Conservation (phyloP, 1,140 invertebrate genomes). For the Saxidomus purpurata region DNA sequence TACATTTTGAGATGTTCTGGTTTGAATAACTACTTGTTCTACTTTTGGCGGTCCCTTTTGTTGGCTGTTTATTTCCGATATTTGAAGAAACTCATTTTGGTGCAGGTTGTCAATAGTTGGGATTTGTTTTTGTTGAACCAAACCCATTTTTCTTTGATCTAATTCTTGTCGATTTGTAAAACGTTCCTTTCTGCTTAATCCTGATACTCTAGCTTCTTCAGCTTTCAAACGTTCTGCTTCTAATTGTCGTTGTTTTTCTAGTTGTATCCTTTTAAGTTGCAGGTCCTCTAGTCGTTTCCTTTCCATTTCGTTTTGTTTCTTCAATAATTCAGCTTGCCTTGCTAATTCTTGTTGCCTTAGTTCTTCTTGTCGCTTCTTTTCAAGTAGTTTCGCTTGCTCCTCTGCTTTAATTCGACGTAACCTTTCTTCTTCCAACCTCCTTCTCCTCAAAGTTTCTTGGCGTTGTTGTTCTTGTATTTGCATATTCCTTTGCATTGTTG, state of each 20-base stretch:
- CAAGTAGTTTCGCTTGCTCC: conserved; percentile 32
- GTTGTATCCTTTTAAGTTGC: background rate
- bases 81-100: background rate
- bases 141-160: background rate
- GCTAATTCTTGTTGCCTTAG: conserved; percentile 20
- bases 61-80: background rate
- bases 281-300: conserved; percentile 10
- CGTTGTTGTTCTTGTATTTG: conserved; percentile 49
- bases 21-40: too few relatives aligned
- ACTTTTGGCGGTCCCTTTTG: background rate
- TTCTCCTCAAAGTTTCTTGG: conserved; percentile 2
- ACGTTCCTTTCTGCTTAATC: background rate
- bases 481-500: background rate
- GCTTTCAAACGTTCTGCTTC: conserved; percentile 22
- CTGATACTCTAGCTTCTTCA: background rate
- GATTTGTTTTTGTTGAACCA: background rate
- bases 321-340: conserved; percentile 6
- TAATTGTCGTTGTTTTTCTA: conserved; percentile 30
- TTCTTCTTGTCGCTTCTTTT: conserved; percentile 52
- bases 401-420: conserved; percentile 9
- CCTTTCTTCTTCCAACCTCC: conserved; percentile 41
- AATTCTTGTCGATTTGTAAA: conserved; percentile 2
- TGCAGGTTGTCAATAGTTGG: background rate
- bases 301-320: conserved; percentile 18
- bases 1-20: too few relatives aligned